Base-by-base conservation (phyloP, 2,888 invertebrate species). In the Acanthosepion esculentum region DNA sequence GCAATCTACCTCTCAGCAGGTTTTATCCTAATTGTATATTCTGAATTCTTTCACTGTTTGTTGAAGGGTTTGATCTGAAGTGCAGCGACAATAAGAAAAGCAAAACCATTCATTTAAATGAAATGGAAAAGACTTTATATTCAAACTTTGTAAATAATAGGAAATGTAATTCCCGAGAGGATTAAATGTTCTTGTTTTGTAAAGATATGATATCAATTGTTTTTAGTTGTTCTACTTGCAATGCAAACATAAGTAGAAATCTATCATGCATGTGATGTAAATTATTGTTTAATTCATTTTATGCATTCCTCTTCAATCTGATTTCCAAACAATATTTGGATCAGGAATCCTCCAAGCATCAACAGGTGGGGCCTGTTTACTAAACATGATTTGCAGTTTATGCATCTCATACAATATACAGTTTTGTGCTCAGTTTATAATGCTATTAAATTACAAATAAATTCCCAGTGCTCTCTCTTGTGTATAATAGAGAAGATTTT, bases 91-190 rank as follows among this genome's bases (percentile, higher is more conserved):
- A 78, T n/a, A 78, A 12, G n/a, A n/a, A 78, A 78, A 78, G 78
- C 78, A 78, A 78, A 78, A 12, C 78, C 12, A 78, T 78, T 78
- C 78, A 78, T 59, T 59, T 59, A 59, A 59, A 78, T 78, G n/a
- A 78, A 78, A 78, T n/a, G 0, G 78, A 78, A 59, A 78, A 78
- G n/a, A 78, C n/a, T 78, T 15, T 78, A n/a, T 10, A n/a, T 78
- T 78, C 78, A 78, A n/a, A 78, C n/a, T 78, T 78, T 78, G n/a
- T 78, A 78, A n/a, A 78, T 78, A 78, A 78, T 78, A 78, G 33
- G n/a, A 78, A 78, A 78, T 3, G 33, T 78, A n/a, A 78, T 78
- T 78, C n/a, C 78, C 78, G n/a, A 33, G 33, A n/a, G n/a, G 78
- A 78, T 78, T n/a, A 78, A 78, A n/a, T 78, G n/a, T 78, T 78